A percentile compares a stretch with the other conserved stretches of the same genome.
Evolutionary conservation across 2,888 invertebrate species (phyloP).

Genomic region (Melinaea menophilus): DNA sequence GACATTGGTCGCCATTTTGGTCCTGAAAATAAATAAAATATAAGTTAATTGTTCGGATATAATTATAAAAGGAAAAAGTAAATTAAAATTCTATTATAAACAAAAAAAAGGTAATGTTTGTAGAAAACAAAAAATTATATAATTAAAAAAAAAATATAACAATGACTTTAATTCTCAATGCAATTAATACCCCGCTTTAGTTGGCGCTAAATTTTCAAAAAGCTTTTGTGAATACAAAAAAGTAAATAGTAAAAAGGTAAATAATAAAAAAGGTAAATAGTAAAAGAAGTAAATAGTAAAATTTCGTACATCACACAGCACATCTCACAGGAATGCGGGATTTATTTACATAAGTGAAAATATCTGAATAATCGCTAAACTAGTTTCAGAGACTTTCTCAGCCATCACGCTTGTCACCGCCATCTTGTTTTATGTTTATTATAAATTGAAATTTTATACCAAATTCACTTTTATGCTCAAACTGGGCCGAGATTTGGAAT

Average conservation of each 20-base stretch:
- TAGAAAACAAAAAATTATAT: no score
- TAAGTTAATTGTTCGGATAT: background rate
- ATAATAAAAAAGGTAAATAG: background rate
- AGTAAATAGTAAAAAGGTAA: background rate
- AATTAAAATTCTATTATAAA: no score
- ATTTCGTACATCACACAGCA: conserved; percentile 22
- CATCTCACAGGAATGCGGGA: conserved; percentile 53
- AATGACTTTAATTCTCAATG: no score
- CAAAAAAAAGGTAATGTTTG: no score
- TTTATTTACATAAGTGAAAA: conserved; percentile 75
- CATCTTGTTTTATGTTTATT: conserved; percentile 15
- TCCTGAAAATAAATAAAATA: conserved; percentile 55
- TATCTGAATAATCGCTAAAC: conserved; percentile 56
- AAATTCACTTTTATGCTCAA: conserved; percentile 3
- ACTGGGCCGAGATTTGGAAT: background rate
- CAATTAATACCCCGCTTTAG: no score
- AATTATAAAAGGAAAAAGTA: no score
- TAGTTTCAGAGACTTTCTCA: conserved; percentile 57
- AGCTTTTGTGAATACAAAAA: background rate
- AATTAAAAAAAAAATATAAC: no score
- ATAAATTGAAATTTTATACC: conserved; percentile 3
- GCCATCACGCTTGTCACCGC: conserved; percentile 37
- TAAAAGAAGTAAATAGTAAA: background rate
- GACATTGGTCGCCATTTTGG: conserved; percentile 67
- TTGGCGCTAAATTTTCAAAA: no score